Base-by-base conservation (phyloP, 2,797 vertebrate genomes). In the Sebastes nivosus region DNA sequence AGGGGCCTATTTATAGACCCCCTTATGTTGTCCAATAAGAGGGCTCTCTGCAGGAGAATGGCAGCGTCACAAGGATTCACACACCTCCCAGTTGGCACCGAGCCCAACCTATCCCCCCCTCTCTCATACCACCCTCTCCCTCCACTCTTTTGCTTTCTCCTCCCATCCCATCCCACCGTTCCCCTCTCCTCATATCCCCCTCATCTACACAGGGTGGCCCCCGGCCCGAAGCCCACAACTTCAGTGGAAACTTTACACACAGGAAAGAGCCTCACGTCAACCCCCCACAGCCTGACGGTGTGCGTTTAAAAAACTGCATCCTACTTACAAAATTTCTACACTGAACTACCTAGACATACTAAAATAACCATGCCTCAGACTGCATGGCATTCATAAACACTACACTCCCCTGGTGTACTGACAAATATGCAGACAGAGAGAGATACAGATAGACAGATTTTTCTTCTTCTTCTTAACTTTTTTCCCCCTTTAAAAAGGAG, bases 1-100 rank as follows among this genome's bases (percentile, higher is more conserved):
- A 94, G 86, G 83, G 65, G 81, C 72, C 94, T 96, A 96, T 96
- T 96, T 95, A 94, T 95, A 95, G 95, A 81, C 58, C 72, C 76
- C 86, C 81, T 81, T 67, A 82, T 88, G 89, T 88, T 80, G 90
- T 90, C 94, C 93, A 95, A 95, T 95, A 82, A 89, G 93, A 93
- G 79, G 77, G 66, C 86, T 85, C 89, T 77, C 84, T 82, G 77
- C 32, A 12, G 85, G 80, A 90, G 86, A 89, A 81, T 77, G 80
- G 79, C 85, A 77, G 84, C 84, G 72, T 93, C 93, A 94, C 92
- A 90, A 83, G 72, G 80, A 82, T 87, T 92, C 84, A 77, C 89
- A 89, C 86, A 78, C 89, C 91, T 90, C 92, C 92, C 91, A 92
- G 79, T 90, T 89, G 88, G 90, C 90, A 79, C 59, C 0, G 11